Evolutionary conservation across 2,888 invertebrate genomes (phyloP).

Genomic region (Syritta pipiens): DNA sequence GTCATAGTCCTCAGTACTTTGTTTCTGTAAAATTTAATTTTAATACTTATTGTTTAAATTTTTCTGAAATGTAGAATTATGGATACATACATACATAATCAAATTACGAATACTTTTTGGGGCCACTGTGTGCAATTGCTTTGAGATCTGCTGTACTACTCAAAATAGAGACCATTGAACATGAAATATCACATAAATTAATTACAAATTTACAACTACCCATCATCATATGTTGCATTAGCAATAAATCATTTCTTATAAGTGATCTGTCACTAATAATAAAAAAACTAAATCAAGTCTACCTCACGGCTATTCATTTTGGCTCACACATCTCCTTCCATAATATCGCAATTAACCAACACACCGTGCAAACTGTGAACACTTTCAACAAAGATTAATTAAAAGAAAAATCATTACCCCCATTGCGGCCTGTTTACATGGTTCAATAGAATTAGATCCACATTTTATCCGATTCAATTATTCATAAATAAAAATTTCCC

Average conservation of each 20-base stretch:
- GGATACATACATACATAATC: too few species aligned
- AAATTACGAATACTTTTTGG: too few species aligned
- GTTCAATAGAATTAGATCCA: slow-evolving; percentile 41
- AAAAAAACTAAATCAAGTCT: background rate
- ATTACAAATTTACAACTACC: too few species aligned
- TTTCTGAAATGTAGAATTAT: too few species aligned
- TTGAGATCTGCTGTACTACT: too few species aligned
- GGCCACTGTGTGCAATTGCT: too few species aligned
- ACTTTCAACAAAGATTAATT: slow-evolving; percentile 40
- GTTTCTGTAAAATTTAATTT: too few species aligned
- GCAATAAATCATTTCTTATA: background rate
- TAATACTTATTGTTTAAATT: too few species aligned
- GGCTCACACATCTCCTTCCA: background rate
- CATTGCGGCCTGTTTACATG: slow-evolving; percentile 27
- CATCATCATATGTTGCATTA: background rate
- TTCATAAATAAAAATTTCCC: slow-evolving; percentile 38
- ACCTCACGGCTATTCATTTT: too few species aligned
- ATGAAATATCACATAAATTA: background rate
- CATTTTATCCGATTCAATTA: slow-evolving; percentile 43
- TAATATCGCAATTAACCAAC: slow-evolving; percentile 8
- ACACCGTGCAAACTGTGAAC: slow-evolving; percentile 6
- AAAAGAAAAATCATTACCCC: slow-evolving; percentile 32
- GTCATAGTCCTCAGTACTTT: too few species aligned
- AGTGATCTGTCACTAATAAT: slow-evolving; percentile 5
- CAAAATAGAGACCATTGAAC: too few species aligned